These are phyloP conservation scores for Orussus abietinus DNA, from an alignment of 1,140 invertebrate species.

Conservation along the genomic window DNA sequence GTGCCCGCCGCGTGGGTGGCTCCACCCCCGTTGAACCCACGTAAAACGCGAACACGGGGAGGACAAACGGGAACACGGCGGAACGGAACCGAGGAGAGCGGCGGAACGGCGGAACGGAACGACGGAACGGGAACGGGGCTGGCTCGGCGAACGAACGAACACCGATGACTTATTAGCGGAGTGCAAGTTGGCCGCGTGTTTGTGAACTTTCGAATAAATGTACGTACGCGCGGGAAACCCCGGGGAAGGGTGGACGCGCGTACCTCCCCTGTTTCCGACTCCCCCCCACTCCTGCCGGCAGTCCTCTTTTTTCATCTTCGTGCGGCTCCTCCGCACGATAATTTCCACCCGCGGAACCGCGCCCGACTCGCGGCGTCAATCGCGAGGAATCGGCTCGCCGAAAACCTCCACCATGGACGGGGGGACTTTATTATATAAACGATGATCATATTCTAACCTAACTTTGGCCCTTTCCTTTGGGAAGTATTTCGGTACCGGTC, in stretches of 20 bases:
- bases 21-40: conserved; percentile 13
- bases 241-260: conserved; percentile 1
- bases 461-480: too few relatives aligned
- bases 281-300: too few relatives aligned
- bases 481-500: too few relatives aligned
- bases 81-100: conserved; percentile 6
- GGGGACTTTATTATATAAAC: too few relatives aligned
- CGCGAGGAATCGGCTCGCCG: too few relatives aligned
- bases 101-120: conserved; percentile 2
- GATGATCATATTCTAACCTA: too few relatives aligned
- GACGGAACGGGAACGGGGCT: conserved; percentile 7
- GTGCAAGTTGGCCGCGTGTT: conserved; percentile 21
- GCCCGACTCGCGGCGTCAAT: too few relatives aligned
- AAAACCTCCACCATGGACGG: too few relatives aligned
- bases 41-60: conserved; percentile 2
- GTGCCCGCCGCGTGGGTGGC: conserved; percentile 6
- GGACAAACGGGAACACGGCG: conserved; percentile 1
- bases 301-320: not conserved
- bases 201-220: conserved; percentile 26
- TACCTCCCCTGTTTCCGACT: conserved; percentile 12
- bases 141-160: conserved; percentile 20
- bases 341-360: conserved; percentile 11
- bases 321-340: conserved; percentile 10
- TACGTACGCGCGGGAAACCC: conserved; percentile 15
- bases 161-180: conserved; percentile 29